These are phyloP conservation scores for Lasioglossum lativentre DNA, from an alignment of 2,888 invertebrate species.

Conservation along the genomic window DNA sequence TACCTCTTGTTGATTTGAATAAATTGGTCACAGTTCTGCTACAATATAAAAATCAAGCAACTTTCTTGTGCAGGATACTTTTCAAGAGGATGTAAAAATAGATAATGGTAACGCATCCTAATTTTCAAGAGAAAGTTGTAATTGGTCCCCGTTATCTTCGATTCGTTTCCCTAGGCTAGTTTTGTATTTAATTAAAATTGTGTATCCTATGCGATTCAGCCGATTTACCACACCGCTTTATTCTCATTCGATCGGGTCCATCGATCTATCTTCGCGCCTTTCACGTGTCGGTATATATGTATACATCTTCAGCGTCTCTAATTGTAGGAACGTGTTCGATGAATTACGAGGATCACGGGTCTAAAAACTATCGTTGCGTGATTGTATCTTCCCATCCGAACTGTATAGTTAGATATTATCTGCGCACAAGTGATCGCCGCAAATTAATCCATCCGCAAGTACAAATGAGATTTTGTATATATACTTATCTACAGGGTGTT, in stretches of 20 bases:
- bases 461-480: too few relatives aligned
- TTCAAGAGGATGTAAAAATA: background rate
- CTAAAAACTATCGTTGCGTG: conserved; percentile 1
- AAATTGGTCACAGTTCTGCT: background rate
- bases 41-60: background rate
- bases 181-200: background rate
- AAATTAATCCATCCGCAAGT: conserved; percentile 39
- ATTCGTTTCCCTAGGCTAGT: background rate
- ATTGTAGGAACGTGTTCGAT: conserved; percentile 53
- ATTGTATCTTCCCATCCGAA: conserved; percentile 14
- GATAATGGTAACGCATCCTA: background rate
- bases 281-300: conserved; percentile 43
- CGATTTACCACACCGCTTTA: conserved; percentile 22
- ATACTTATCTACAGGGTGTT: too few relatives aligned
- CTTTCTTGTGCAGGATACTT: background rate
- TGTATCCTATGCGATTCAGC: background rate
- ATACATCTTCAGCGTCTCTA: conserved; percentile 36
- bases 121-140: background rate
- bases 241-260: conserved; percentile 37
- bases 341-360: conserved; percentile 27
- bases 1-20: background rate
- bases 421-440: conserved; percentile 13
- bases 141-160: background rate
- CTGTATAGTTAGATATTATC: background rate
- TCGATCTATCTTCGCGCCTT: conserved; percentile 52